Base-by-base conservation (phyloP, 2,113 vertebrate genomes). In the Indicator indicator region DNA sequence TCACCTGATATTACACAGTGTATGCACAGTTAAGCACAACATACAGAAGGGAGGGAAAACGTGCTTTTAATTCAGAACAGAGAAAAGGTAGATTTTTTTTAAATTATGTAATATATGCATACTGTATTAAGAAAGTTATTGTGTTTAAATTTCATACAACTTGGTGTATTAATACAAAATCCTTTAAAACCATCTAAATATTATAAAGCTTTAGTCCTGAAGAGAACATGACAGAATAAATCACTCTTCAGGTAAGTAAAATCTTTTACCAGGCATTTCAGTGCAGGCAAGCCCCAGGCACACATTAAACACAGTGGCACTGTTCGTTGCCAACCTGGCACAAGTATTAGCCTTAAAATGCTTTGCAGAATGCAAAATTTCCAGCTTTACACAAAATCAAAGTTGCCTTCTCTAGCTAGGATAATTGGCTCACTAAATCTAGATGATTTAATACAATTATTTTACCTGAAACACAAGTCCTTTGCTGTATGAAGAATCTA, bases 401-500 rank as follows among this genome's bases (percentile, higher is more conserved):
- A 73, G 10, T 27, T 32, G 70, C 11, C 7, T 71, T 68, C 38
- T 56, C 58, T 28, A 81, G 32, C 56, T 60, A 59, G 62, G 36
- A 70, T 12, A 83, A 81, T 0, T 33, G 50, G 23, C 4, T 7
- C 20, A 68, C 30, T 86, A 46, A 40, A 72, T 54, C 44, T 9
- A 30, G 21, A 33, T 69, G 5, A 74, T 42, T 63, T 50, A 54
- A 69, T 42, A 58, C 18, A 68, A 12, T 3, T 26, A 11, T 16
- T 77, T 79, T 92, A 99, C 99, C 99, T 99, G 99, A 94, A 99
- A 99, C 60, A 99, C 99, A 6, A 99, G 98, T 54, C 99, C 99
- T 93, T 98, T 98, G 94, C 98, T 98, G 90, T 98, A 97, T 0
- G 95, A 94, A 16, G 97, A 89, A 77, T 97, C 97, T 67, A 97